Evolutionary conservation across 2,113 vertebrate species (phyloP), one percentile per base, ranked within the genome.

Genomic region (Cyanoliseus patagonus): DNA sequence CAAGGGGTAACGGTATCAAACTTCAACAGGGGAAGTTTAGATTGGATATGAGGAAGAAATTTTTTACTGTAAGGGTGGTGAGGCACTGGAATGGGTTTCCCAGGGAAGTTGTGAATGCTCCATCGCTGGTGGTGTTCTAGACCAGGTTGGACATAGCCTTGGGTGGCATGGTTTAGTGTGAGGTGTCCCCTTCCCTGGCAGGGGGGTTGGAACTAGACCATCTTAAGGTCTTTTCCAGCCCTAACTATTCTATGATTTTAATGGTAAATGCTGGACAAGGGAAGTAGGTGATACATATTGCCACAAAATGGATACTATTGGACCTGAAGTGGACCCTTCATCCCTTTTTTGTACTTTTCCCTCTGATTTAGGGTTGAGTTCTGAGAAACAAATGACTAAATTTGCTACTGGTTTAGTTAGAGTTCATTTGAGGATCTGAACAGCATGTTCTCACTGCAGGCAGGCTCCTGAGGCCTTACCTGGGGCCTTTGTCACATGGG

Each of bases 371-470:
- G 46, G 63, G 68, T 78, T 33, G 47, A 79, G 14, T 92, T 85
- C 59, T 86, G 74, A 44, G 44, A 91, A 94, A 49, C 55, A 88
- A 88, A 94, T 90, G 30, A 69, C 27, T 76, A 41, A 64, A 52
- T 92, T 86, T 75, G 42, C 52, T 82, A 67, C 33, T 90, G 62
- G 31, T 93, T 94, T 84, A 92, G 46, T 55, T 83, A 75, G 61
- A 82, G 90, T 79, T 95, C 82, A 61, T 23, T 49, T 87, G 88
- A 87, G 92, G 90, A 86, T 70, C 75, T 46, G 74, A 62, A 66
- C 1, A 2, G 37, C 31, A 23, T 42, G 70, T 89, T 92, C 80
- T 92, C 44, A 14, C 46, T 74, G 68, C 68, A 51, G 86, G 57
- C 11, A 1, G 59, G 52, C 78, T 93, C 85, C 68, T 51, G 76